phyloP scores from a whole-genome alignment of 2,888 invertebrate species.

The Lacanobia oleracea region DNA sequence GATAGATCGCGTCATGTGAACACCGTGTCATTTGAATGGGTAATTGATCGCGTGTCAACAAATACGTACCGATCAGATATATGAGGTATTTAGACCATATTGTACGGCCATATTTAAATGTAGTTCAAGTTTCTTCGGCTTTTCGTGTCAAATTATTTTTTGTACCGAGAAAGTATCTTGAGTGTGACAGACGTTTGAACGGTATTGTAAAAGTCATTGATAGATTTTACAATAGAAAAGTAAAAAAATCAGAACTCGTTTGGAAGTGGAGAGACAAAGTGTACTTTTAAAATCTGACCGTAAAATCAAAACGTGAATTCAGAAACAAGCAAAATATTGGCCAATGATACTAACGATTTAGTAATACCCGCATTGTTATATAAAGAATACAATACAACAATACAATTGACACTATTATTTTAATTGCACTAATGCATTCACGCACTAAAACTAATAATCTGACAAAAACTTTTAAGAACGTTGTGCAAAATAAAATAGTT shows the following conservation, averaged over 20 bases:
- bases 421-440: constrained; percentile 53
- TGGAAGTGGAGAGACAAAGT: background rate
- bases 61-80: constrained; percentile 66
- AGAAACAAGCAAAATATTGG: constrained; percentile 53
- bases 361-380: constrained; percentile 54
- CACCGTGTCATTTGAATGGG: constrained; percentile 70
- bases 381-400: constrained; percentile 42
- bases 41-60: constrained; percentile 75
- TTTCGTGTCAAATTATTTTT: constrained; percentile 44
- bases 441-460: constrained; percentile 60
- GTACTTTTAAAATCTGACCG: background rate
- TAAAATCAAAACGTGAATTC: constrained; percentile 30
- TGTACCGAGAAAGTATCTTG: constrained; percentile 40
- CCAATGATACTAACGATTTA: constrained; percentile 50
- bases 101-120: constrained; percentile 62
- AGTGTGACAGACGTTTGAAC: constrained; percentile 12
- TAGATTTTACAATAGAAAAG: background rate
- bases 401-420: constrained; percentile 36
- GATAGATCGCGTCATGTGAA: constrained; percentile 67
- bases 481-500: constrained; percentile 72
- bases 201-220: constrained; percentile 23
- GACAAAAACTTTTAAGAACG: constrained; percentile 58
- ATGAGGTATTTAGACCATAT: constrained; percentile 67
- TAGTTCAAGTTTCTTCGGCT: constrained; percentile 61
- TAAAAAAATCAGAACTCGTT: background rate